Percentiles rank a stretch among this genome's conserved stretches.
Evolutionary conservation across 2,888 invertebrate genomes (phyloP).

Genomic region (Eledona agricola): DNA sequence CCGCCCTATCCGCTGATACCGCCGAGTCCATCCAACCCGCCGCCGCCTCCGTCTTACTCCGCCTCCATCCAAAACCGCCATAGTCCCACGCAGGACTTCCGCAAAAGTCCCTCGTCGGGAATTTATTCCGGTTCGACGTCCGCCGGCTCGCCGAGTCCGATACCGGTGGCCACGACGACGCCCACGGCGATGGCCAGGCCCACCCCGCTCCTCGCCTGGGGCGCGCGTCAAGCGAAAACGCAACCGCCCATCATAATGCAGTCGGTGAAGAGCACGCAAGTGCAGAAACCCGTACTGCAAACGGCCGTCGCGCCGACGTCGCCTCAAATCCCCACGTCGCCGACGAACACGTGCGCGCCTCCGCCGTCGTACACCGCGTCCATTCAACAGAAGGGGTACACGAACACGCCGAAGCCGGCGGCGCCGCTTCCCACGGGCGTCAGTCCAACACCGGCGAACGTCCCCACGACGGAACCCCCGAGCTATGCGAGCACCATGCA

Average conservation of each 20-base stretch:
- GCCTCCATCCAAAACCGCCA: conserved; percentile 88
- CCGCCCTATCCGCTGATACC: conserved; percentile 67
- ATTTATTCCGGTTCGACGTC: conserved; percentile 86
- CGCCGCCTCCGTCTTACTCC: conserved; percentile 84
- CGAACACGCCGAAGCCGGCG: conserved; percentile 57
- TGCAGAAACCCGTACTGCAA: conserved; percentile 93
- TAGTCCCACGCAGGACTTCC: conserved; percentile 81
- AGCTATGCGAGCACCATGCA: conserved; percentile 93
- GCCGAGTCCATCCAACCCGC: conserved; percentile 66
- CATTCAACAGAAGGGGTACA: conserved; percentile 75
- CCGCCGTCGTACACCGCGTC: conserved; percentile 86
- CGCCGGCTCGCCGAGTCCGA: conserved; percentile 83
- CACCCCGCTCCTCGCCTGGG: conserved; percentile 85
- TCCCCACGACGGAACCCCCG: conserved; percentile 88
- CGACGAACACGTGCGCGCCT: conserved; percentile 67
- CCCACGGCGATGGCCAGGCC: conserved; percentile 77
- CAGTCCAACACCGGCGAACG: conserved; percentile 61
- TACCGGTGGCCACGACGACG: conserved; percentile 70
- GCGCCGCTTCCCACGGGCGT: conserved; percentile 55
- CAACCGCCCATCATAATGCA: conserved; percentile 97
- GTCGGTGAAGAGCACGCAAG: conserved; percentile 94
- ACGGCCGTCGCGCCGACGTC: conserved; percentile 93
- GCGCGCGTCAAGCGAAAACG: conserved; percentile 85
- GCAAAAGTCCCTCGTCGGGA: conserved; percentile 87
- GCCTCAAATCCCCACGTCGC: conserved; percentile 70